Base-by-base conservation (phyloP, 2,888 invertebrate species). In the Psylliodes chrysocephalus region DNA sequence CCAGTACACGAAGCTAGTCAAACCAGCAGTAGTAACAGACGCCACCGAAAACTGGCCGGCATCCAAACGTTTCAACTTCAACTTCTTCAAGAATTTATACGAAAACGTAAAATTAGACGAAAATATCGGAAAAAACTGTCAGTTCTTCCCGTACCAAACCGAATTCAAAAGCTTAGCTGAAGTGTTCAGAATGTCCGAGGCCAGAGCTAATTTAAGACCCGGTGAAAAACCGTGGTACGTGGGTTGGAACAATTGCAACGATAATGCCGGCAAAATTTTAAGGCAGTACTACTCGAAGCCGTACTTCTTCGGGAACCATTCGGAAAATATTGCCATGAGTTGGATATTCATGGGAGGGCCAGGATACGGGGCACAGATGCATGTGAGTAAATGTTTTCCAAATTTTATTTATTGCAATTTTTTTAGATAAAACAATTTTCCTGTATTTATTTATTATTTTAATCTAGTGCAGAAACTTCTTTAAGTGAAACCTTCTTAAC, bases 331-430 rank as follows among this genome's bases (percentile, higher is more conserved):
- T 75, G 92, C 91, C 66, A 89, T 94, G 0, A 96, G 96, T 82
- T 98, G 97, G 97, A 92, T 98, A 73, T 98, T 98, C 80, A 97
- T 98, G 92, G 98, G 98, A 0, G 95, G 93, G 25, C 91, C 94
- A 0, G 97, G 97, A 0, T 89, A 93, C 76, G 98, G 98, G 0
- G 97, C 97, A 0, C 94, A 96, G 75, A 91, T 98, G 92, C 98
- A 98, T 81, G 96, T 96, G 81, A 87, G 89, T 83, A 18, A 6
- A 46, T 22, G 2, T 22, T 22, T n/a, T n/a, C n/a, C n/a, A n/a
- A n/a, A n/a, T n/a, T n/a, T n/a, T n/a, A n/a, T n/a, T n/a, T n/a
- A n/a, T n/a, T n/a, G n/a, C n/a, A n/a, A n/a, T n/a, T n/a, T n/a
- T n/a, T n/a, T n/a, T n/a, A n/a, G n/a, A n/a, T n/a, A n/a, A n/a